Evolutionary conservation across 2,797 vertebrate genomes (phyloP), one percentile per base, ranked within the genome.

Genomic region (Chelon labrosus): DNA sequence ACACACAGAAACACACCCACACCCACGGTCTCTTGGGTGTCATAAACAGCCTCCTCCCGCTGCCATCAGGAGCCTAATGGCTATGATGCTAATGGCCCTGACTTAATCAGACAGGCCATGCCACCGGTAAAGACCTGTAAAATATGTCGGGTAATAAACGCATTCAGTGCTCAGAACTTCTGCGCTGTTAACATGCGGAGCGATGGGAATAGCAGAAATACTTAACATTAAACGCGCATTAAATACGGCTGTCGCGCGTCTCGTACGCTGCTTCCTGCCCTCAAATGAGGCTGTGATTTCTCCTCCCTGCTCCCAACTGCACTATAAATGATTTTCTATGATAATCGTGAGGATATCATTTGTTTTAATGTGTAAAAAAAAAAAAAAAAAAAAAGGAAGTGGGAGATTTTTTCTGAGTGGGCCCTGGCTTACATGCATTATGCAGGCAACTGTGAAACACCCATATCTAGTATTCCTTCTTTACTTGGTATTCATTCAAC

Each of bases 201-300:
- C 65, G 31, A 61, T 64, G 73, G 69, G 61, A 74, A 74, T 37
- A 42, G 56, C 74, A 65, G 41, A 17, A 81, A 84, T 80, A 62
- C 73, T 85, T 84, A 72, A 83, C 82, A 83, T 83, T 70, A 80
- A 89, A 86, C 60, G 9, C 72, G 44, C 67, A 83, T 88, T 88
- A 77, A 85, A 66, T 63, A 63, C 65, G 65, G 55, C 39, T 37
- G 19, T 58, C 70, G 47, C 51, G 63, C 39, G 1, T 92, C 60
- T 61, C 93, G 94, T 95, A 95, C 93, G 94, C 96, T 96, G 94
- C 95, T 94, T 95, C 92, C 94, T 91, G 93, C 93, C 93, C 90
- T 4, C 2, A 86, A 86, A 92, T 25, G 37, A 51, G 52, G 17
- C 93, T 93, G 37, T 5, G 93, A 92, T 94, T 94, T 91, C 91